Evolutionary conservation across 2,888 invertebrate genomes (phyloP), one percentile per base, ranked within the genome.

Genomic region (Chymomyza procnemis): DNA sequence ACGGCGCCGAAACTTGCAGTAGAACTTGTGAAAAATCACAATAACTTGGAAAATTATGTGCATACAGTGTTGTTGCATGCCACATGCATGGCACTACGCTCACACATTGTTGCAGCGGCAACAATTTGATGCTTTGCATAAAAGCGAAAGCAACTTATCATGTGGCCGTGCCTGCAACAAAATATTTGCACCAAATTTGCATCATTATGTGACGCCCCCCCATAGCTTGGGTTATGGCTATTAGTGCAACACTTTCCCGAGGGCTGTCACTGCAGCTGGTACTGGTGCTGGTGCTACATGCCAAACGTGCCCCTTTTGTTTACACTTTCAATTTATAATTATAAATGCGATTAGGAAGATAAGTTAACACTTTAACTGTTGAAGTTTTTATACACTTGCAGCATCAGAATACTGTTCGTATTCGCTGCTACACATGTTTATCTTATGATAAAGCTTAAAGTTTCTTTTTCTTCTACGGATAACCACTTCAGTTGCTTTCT

Each of bases 261-360:
- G 34, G 34, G 34, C 34, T 12, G 34, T n/a, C n/a, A 41, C 34
- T 41, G 30, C 6, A 4, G 22, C 2, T 4, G 22, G 22, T 26
- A 8, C 6, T 5, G 26, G 26, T 26, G 26, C 26, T 41, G 34
- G 34, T 41, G 12, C 34, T 12, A 41, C 34, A 41, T 41, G 34
- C 34, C 34, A 41, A 9, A 41, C 34, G 9, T 41, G 34, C 34
- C 50, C 50, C 6, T 19, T 50, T 50, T 50, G 0, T 75, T 83
- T 71, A 86, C 85, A 81, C 81, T 86, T 81, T 81, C 87, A 71
- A 66, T 86, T 81, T 41, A 79, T 86, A 86, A 81, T 79, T 84
- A 81, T 72, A 3, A 4, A 50, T 62, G 50, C 48, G 66, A 68
- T 57, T 72, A 8, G 47, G 48, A 41, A 9, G 34, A 41, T 6